Evolutionary conservation across 2,113 vertebrate genomes (phyloP).

Genomic region (Tringa solitaria): DNA sequence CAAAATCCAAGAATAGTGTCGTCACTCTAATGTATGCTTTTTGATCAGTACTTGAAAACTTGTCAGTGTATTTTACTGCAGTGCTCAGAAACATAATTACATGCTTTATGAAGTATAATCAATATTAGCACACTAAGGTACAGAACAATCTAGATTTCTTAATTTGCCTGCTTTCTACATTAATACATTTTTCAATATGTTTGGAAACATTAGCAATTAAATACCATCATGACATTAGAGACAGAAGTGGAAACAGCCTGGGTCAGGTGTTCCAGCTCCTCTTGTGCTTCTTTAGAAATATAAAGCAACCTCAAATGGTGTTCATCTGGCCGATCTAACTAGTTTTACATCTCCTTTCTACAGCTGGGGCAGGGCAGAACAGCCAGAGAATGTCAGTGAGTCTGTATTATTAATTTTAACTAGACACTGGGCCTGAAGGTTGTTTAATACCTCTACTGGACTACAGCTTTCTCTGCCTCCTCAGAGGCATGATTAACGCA

Average conservation of each 20-base stretch:
- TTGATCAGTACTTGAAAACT: constrained; percentile 7
- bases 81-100: constrained; percentile 23
- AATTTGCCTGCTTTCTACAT: not conserved
- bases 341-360: not conserved
- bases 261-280: not conserved
- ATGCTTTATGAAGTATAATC: constrained; percentile 13
- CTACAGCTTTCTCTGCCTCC: not conserved
- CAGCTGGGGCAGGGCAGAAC: not conserved
- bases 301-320: not conserved
- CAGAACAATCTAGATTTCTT: not conserved
- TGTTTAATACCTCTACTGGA: not conserved
- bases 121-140: not conserved
- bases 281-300: not conserved
- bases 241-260: not conserved
- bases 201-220: not conserved
- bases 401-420: constrained; percentile 33
- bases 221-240: not conserved
- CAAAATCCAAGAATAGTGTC: not conserved
- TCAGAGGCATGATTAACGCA: not conserved
- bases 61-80: constrained; percentile 4
- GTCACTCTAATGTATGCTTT: not conserved
- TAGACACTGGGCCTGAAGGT: not conserved
- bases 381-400: not conserved
- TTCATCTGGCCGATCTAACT: not conserved
- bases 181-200: constrained; percentile 3